These are phyloP conservation scores for Zoanthus solanderi DNA, from an alignment of 92 coral and sea anemone species.

Conservation along the genomic window DNA sequence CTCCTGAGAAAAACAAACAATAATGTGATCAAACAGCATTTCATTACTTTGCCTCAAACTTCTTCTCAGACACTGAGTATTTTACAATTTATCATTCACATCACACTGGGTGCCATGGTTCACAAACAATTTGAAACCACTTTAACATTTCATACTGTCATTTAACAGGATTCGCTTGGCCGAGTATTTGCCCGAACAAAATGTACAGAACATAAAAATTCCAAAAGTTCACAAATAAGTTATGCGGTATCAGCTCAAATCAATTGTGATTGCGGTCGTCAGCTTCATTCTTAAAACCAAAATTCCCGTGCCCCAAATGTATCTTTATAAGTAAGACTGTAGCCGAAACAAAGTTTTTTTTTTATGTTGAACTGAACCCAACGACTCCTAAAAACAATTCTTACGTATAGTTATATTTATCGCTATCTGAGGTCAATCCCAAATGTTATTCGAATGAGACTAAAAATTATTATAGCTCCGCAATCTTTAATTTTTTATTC, in stretches of 20 bases:
- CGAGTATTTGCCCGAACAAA: constrained; percentile 3
- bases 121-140: neutral
- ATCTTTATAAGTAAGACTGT: neutral
- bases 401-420: neutral
- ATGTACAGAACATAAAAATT: constrained; percentile 17
- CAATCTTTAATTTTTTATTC: neutral
- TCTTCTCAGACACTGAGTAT: no score
- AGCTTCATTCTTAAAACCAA: neutral
- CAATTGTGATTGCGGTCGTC: constrained; percentile 15
- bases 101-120: constrained; percentile 5
- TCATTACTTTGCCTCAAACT: no score
- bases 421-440: neutral
- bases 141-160: constrained; percentile 15
- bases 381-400: no score
- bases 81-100: no score
- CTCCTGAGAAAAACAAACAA: no score
- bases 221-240: constrained; percentile 17
- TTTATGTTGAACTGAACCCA: neutral
- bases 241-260: neutral
- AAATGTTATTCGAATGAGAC: neutral
- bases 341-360: neutral
- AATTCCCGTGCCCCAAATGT: neutral
- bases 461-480: neutral
- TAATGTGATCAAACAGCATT: no score
- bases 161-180: neutral